Conservation (phyloP, 2,113 vertebrate species). For the Opisthocomus hoazin region DNA sequence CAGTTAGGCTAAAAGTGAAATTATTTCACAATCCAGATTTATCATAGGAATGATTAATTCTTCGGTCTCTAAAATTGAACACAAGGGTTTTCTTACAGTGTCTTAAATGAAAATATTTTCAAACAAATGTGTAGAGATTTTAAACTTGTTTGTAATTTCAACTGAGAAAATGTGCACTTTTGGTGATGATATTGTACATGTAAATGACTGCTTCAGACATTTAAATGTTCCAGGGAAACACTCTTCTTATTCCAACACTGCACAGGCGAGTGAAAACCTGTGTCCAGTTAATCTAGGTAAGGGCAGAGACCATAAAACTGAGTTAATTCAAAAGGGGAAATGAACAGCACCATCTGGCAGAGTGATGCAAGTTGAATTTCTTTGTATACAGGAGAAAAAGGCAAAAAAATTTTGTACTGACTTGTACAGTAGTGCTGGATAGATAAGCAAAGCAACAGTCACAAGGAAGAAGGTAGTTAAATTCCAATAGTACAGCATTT, state of each 20-base stretch:
- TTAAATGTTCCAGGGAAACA: constrained; percentile 68
- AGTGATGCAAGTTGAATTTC: background rate
- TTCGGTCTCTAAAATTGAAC: background rate
- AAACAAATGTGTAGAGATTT: background rate
- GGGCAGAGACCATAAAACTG: constrained; percentile 41
- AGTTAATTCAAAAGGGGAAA: constrained; percentile 46
- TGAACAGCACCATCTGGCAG: background rate
- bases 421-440: background rate
- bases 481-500: background rate
- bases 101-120: background rate
- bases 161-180: background rate
- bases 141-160: background rate
- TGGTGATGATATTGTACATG: constrained; percentile 23
- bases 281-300: constrained; percentile 26
- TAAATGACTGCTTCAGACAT: constrained; percentile 54
- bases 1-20: background rate
- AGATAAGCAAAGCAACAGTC: background rate
- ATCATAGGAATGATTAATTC: background rate
- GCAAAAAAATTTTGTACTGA: background rate
- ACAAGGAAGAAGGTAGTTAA: background rate
- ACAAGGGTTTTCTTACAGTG: background rate
- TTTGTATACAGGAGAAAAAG: constrained; percentile 1
- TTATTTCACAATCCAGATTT: background rate
- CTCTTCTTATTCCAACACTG: constrained; percentile 4
- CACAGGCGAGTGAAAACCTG: constrained; percentile 48